Base-by-base conservation (phyloP, 1,140 invertebrate genomes). In the Drosophila subobscura region DNA sequence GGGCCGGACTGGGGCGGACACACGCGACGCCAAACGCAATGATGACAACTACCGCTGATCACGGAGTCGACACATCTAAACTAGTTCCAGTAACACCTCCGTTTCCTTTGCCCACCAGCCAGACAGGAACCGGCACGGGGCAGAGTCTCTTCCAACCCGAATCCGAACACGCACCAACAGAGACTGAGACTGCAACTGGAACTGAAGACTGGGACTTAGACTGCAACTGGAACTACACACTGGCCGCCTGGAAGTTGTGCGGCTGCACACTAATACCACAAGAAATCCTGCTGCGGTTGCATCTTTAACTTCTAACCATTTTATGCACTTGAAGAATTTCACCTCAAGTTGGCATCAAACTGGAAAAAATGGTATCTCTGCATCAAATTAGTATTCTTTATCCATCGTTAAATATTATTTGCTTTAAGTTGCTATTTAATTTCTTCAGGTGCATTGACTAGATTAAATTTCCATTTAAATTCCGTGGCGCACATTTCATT, bases 81-180 rank as follows among this genome's bases (percentile, higher is more conserved):
- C 81, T 86, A 75, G 81, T 86, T 86, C 49, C 54, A 54, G 63
- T 53, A 80, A 64, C 75, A 73, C 72, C 66, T 61, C 23, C 66
- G 47, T 73, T 44, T 14, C 53, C 40, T 52, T 14, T 60, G 70
- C 53, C 45, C 45, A 64, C 71, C 59, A 65, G 58, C 52, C 70
- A 44, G 40, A 6, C 37, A 25, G 29, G 29, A 5, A 53, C 4
- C 16, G 20, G 22, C 5, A 27, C 53, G 59, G 27, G 27, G 22
- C n/a, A 16, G 4, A 56, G 57, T 58, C 42, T 29, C 27, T 45
- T 33, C n/a, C 23, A 45, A 22, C 20, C 59, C 59, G 50, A 60
- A 20, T 27, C 59, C 29, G 63, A 73, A 55, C 58, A 54, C 56
- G 68, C 68, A 72, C 45, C 33, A 37, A 37, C 10, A 12, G 10